Evolutionary conservation across 2,888 invertebrate genomes (phyloP), one percentile per base, ranked within the genome.

Genomic region (Lasioglossum zephyrum): DNA sequence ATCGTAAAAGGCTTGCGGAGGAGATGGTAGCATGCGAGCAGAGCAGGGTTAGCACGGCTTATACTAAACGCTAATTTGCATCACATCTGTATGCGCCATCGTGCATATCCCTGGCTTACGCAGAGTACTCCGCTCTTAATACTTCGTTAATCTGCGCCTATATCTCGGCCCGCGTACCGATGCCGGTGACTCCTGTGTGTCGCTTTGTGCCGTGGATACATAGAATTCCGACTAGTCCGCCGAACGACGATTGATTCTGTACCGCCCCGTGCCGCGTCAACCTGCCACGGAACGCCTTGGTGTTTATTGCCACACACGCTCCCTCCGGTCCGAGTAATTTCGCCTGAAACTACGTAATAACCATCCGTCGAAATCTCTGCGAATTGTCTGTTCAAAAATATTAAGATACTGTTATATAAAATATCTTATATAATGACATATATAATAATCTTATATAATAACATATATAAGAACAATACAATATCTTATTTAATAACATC

Each of bases 11-110:
- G 66, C 49, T 63, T 76, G 72, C 76, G 66, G 72, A 84, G 73
- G 76, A 81, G 76, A 77, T 82, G 49, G 77, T 1, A 13, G 41
- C 69, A 39, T 11, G 84, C 82, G 63, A 74, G 84, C 57, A 44
- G 75, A 73, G 85, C 77, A 75, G 92, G 90, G 91, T 91, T 91
- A 91, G 88, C 88, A 89, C 87, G 89, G 94, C 93, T 94, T 94
- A 93, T 89, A 93, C 92, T 94, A 93, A 94, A 94, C 91, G 93
- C 92, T 93, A 92, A 94, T 94, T 94, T 94, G 93, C 94, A 94
- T 94, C 92, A 85, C 92, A 94, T 94, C 93, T 93, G 93, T 93
- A 94, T 94, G 94, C 94, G 88, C 93, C 93, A 93, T 93, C 93
- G 93, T 91, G 93, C 92, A 92, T 92, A 92, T 93, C 93, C 92